A percentile compares a stretch with the other conserved stretches of the same genome.
Evolutionary conservation across 2,113 vertebrate genomes (phyloP).

Genomic region (Pituophis catenifer): DNA sequence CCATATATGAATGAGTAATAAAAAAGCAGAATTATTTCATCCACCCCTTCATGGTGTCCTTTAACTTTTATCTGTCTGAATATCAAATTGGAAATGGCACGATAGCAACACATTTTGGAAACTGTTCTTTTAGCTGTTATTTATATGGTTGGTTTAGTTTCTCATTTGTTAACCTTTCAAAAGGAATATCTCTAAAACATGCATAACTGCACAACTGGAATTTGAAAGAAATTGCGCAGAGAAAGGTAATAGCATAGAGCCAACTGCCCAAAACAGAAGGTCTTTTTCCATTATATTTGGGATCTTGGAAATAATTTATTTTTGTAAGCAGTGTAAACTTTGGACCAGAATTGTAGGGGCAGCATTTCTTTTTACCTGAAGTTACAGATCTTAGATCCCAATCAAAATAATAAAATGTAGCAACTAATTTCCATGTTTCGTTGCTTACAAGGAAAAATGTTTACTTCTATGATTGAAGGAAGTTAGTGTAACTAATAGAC

Average conservation of each 20-base stretch:
- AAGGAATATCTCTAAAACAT: constrained; percentile 68
- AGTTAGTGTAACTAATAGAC: neutral
- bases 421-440: neutral
- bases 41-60: constrained; percentile 78
- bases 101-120: constrained; percentile 77
- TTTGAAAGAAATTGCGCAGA: constrained; percentile 53
- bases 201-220: constrained; percentile 62
- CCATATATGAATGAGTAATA: constrained; percentile 77
- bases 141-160: constrained; percentile 85
- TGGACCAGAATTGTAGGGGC: neutral
- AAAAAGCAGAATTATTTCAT: constrained; percentile 76
- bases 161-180: constrained; percentile 84
- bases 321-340: neutral
- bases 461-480: neutral
- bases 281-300: neutral
- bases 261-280: constrained; percentile 51
- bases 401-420: neutral
- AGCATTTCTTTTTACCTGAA: neutral
- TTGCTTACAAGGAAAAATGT: neutral
- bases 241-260: constrained; percentile 41
- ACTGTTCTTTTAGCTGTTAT: constrained; percentile 81
- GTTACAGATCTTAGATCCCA: neutral
- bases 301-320: neutral
- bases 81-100: constrained; percentile 78
- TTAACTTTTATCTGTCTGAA: constrained; percentile 76